Evolutionary conservation across 1,140 invertebrate species (phyloP), one percentile per base, ranked within the genome.

Genomic region (Diachasma alloeum): DNA sequence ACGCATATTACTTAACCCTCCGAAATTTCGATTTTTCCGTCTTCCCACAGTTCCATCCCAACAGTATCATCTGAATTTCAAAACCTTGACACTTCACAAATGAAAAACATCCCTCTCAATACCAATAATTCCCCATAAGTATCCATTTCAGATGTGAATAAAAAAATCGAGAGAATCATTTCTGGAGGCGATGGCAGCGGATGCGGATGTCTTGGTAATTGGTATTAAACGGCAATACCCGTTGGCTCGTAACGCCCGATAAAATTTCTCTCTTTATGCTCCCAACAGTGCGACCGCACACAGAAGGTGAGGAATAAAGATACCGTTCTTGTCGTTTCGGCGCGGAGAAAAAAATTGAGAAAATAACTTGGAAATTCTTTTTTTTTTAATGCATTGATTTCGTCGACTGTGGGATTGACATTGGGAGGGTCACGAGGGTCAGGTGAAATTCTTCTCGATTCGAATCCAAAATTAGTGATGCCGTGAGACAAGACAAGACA

Each of bases 231-330:
- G 80, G 77, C 76, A 70, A 75, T 75, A 74, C 74, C 71, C 24
- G 36, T 74, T 67, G 77, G 76, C 68, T 72, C 70, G 67, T 71
- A 75, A 77, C 69, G 59, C 39, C 70, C 75, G 78, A 81, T 83
- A 83, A 83, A 83, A 80, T 79, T 78, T 75, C 39, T 66, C 67
- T 77, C 76, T 83, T 83, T 83, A 83, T 63, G 81, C 82, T 76
- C 59, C 69, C 72, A 72, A 46, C 73, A 75, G 53, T 70, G 39
- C 39, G 36, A 67, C 66, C 72, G 46, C 72, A 44, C 69, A 59
- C 66, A 22, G 24, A 26, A 63, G 22, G 26, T 11, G 22, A 72
- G 24, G 36, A 69, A 69, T 67, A 26, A 67, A 67, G 19, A 19
- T 46, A 17, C 22, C 42, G 69, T 71, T 63, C 42, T 6, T 70